Conservation (phyloP, 35 echinoderm and acorn worm genomes). For the Stichopus chloronotus region DNA sequence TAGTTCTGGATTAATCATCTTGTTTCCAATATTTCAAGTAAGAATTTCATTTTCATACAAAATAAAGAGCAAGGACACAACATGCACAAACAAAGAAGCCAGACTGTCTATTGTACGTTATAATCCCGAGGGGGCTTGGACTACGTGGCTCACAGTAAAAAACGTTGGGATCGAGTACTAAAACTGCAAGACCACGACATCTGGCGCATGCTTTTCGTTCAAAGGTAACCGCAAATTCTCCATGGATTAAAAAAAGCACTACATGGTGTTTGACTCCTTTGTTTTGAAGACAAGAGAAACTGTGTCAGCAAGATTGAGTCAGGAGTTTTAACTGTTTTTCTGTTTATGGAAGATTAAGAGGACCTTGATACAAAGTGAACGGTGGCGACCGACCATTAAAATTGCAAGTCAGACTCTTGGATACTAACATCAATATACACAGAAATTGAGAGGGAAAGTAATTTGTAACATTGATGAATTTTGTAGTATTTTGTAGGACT, state of each 20-base stretch:
- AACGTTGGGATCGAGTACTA: background rate
- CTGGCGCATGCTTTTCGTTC: no score
- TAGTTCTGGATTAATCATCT: constrained; percentile 35
- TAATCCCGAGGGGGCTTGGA: constrained; percentile 12
- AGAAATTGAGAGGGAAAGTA: no score
- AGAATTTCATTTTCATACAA: background rate
- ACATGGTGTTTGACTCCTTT: background rate
- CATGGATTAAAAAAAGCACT: background rate
- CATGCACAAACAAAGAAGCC: constrained; percentile 32
- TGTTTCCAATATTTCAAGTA: background rate
- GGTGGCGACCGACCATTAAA: no score
- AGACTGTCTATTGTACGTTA: background rate
- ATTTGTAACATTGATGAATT: no score
- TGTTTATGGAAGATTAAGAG: background rate
- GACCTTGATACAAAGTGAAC: no score
- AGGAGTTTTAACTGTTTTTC: background rate
- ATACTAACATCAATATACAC: no score
- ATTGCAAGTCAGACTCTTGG: no score
- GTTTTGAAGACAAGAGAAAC: background rate
- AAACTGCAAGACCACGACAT: background rate
- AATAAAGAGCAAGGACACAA: no score
- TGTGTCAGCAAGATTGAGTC: constrained; percentile 6
- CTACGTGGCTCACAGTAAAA: background rate
- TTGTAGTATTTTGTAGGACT: no score
- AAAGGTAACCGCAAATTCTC: constrained; percentile 42